Evolutionary conservation across 2,797 vertebrate genomes (phyloP).

Genomic region (Vultur gryphus): DNA sequence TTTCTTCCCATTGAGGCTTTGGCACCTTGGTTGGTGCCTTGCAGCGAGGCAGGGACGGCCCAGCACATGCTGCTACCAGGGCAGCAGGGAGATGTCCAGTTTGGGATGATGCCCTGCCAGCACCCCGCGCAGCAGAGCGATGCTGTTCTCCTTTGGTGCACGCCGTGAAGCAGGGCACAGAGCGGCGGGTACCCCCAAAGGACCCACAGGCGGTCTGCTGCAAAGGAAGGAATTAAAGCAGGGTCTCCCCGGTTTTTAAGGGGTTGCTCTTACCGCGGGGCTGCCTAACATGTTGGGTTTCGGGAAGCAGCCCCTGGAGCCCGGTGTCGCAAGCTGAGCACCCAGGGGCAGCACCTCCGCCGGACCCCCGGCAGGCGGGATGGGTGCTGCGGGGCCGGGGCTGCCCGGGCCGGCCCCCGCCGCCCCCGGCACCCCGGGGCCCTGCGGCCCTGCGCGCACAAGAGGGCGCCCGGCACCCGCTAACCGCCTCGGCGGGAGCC

Average conservation of each 20-base stretch:
- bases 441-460: conserved; percentile 2
- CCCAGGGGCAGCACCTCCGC: background rate
- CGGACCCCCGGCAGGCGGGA: background rate
- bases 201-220: fast-evolving
- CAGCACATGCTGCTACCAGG: background rate
- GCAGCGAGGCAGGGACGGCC: background rate
- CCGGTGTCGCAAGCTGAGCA: no score
- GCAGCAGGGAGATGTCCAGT: background rate
- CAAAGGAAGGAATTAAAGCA: fast-evolving
- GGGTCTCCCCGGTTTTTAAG: background rate
- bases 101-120: background rate
- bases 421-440: background rate
- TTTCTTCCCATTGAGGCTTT: background rate
- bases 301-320: background rate
- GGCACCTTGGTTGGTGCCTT: background rate
- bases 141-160: background rate
- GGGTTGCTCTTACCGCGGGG: background rate
- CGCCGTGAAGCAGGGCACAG: fast-evolving
- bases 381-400: background rate
- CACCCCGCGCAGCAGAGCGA: fast-evolving
- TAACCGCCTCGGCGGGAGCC: background rate
- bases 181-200: fast-evolving
- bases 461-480: conserved; percentile 52
- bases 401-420: background rate
- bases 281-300: background rate